Evolutionary conservation across 2,888 invertebrate genomes (phyloP).

Genomic region (Nephrotoma flavescens): DNA sequence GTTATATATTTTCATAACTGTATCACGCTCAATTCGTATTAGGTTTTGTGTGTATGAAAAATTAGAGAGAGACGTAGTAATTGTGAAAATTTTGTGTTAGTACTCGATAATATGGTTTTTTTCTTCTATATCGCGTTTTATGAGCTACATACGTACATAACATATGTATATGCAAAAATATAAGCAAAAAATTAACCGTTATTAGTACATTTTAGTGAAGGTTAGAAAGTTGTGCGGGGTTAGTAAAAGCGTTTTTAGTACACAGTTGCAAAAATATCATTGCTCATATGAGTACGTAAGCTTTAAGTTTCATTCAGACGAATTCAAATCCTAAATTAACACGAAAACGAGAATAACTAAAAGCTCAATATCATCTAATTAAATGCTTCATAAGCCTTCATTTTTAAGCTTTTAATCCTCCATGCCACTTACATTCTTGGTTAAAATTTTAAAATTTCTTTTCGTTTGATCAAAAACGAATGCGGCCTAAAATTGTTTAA

Average conservation of each 20-base stretch:
- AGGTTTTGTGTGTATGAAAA: background rate
- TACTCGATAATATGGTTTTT: background rate
- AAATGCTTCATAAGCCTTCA: too few species aligned
- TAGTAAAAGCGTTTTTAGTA: background rate
- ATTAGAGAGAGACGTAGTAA: background rate
- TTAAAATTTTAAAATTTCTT: too few species aligned
- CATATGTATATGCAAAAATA: background rate
- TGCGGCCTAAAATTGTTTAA: too few species aligned
- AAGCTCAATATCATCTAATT: too few species aligned
- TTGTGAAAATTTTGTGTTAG: background rate
- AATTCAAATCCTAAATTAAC: too few species aligned
- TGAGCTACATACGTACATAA: background rate
- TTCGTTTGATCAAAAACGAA: too few species aligned
- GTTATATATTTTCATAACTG: background rate
- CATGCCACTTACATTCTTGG: too few species aligned
- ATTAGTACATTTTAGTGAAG: background rate
- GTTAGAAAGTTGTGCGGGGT: background rate
- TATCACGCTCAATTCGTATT: background rate
- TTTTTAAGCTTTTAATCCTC: too few species aligned
- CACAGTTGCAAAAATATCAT: too few species aligned
- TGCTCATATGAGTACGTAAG: too few species aligned
- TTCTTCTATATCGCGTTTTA: background rate
- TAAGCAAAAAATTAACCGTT: background rate
- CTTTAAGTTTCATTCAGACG: too few species aligned
- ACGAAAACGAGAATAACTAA: too few species aligned